These are phyloP conservation scores for Petrocephalus sullivani DNA, from an alignment of 2,797 vertebrate genomes.

Conservation along the genomic window DNA sequence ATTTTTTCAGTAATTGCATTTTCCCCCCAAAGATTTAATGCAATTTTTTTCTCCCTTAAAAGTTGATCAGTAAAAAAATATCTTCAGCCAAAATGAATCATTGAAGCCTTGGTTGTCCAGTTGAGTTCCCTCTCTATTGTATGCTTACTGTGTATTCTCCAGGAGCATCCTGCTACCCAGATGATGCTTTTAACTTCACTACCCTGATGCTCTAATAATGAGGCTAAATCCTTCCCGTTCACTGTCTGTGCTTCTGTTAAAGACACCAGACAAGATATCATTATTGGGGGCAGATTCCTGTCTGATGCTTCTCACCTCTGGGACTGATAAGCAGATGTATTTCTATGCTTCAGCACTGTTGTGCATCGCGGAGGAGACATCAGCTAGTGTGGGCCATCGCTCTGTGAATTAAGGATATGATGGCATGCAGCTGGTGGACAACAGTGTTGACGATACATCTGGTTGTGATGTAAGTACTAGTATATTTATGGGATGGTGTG, in stretches of 20 bases:
- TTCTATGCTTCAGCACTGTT: background rate
- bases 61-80: background rate
- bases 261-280: background rate
- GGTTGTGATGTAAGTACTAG: background rate
- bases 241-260: background rate
- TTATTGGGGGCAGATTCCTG: background rate
- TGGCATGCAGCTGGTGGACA: background rate
- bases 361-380: background rate
- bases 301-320: background rate
- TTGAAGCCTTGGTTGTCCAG: background rate
- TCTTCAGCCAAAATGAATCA: background rate
- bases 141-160: background rate
- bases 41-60: background rate
- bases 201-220: background rate
- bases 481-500: background rate
- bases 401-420: background rate
- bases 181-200: background rate
- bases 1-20: background rate
- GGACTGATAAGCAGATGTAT: conserved; percentile 2
- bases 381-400: background rate
- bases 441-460: background rate
- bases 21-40: background rate
- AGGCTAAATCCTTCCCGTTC: background rate
- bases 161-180: background rate
- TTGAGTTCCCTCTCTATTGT: background rate